Evolutionary conservation across 2,888 invertebrate species (phyloP).

Genomic region (Cloeon dipterum): DNA sequence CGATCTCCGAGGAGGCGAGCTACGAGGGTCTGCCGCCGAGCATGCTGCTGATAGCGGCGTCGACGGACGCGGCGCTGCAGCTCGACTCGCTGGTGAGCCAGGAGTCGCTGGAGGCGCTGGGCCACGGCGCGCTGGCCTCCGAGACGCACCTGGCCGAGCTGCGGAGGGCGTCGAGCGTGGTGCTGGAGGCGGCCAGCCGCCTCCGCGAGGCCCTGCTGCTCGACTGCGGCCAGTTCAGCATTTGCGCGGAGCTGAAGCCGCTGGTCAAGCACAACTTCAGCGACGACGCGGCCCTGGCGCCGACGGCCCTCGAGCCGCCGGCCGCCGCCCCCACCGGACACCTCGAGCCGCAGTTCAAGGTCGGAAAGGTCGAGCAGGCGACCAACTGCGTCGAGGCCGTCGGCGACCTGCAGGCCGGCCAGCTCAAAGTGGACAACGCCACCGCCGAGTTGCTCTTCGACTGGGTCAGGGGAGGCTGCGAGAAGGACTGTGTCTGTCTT

Average conservation of each 20-base stretch:
- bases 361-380: too few relatives aligned
- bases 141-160: slow-evolving; percentile 1
- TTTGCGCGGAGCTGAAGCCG: not conserved
- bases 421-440: too few relatives aligned
- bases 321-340: not conserved
- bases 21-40: not conserved
- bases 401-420: too few relatives aligned
- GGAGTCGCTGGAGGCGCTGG: not conserved
- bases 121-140: slow-evolving; percentile 1
- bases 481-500: too few relatives aligned
- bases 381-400: too few relatives aligned
- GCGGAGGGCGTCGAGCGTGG: slow-evolving; percentile 1
- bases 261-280: not conserved
- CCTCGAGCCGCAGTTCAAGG: too few relatives aligned
- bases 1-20: slow-evolving; percentile 1
- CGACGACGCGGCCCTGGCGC: not conserved
- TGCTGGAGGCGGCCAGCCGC: not conserved
- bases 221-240: slow-evolving; percentile 1
- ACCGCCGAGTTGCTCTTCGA: too few relatives aligned
- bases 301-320: not conserved
- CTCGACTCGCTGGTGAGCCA: not conserved
- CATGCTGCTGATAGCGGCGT: slow-evolving; percentile 1
- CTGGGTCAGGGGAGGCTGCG: too few relatives aligned
- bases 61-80: slow-evolving; percentile 2
- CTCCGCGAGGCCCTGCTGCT: slow-evolving; percentile 1